A percentile compares a stretch with the other conserved stretches of the same genome.
These are phyloP conservation scores for Toxotes chatareus DNA, from an alignment of 2,113 vertebrate genomes.

Conservation along the genomic window DNA sequence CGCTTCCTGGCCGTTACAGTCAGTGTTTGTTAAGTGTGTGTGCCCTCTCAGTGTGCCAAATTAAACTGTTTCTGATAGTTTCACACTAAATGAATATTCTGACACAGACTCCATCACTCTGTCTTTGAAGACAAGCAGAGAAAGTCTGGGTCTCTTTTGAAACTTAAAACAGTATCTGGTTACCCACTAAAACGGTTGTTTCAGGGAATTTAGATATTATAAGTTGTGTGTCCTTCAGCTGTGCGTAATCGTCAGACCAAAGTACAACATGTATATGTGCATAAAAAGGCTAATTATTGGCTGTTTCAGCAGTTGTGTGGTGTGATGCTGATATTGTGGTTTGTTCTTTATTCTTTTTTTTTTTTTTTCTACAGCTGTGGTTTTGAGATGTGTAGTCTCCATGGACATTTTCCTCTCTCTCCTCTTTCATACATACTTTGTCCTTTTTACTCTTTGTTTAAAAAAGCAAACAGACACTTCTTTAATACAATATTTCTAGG, in stretches of 20 bases:
- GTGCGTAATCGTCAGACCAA: neutral
- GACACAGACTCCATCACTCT: slow-evolving; percentile 2
- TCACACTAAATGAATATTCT: slow-evolving; percentile 14
- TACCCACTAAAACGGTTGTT: slow-evolving; percentile 1
- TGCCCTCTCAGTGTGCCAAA: slow-evolving; percentile 3
- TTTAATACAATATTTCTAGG: slow-evolving; percentile 21
- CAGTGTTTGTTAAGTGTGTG: slow-evolving; percentile 12
- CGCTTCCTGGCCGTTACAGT: neutral
- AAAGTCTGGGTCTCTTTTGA: slow-evolving; percentile 2
- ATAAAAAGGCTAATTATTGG: neutral
- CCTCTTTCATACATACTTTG: neutral
- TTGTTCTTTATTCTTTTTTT: slow-evolving; percentile 2
- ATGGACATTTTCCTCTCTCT: neutral
- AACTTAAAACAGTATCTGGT: neutral
- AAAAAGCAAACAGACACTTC: slow-evolving; percentile 17
- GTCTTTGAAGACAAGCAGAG: neutral
- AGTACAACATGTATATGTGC: neutral
- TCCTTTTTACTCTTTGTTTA: slow-evolving; percentile 7
- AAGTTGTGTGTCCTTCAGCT: neutral
- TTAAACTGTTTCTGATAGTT: slow-evolving; percentile 30
- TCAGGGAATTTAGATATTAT: neutral
- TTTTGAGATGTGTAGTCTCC: slow-evolving; percentile 16
- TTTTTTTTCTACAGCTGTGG: slow-evolving; percentile 21
- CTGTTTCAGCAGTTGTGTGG: neutral
- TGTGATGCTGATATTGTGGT: neutral